Percentiles rank a stretch among this genome's conserved stretches.
These are phyloP conservation scores for Gymnoscopelus microlampas DNA, from an alignment of 2,797 vertebrate genomes.

Conservation along the genomic window DNA sequence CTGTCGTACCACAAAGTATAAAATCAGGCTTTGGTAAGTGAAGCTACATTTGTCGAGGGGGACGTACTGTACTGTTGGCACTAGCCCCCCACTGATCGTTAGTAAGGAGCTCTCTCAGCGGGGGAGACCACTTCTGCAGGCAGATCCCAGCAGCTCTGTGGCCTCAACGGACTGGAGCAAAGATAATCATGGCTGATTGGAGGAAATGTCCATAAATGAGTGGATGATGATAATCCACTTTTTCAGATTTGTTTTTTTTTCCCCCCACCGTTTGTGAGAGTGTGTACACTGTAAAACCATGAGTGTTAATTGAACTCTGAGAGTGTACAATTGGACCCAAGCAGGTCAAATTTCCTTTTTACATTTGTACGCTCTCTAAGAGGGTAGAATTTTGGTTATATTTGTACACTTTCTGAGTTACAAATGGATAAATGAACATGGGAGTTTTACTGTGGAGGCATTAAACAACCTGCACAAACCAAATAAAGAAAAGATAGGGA, in stretches of 20 bases:
- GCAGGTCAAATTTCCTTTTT: too few relatives aligned
- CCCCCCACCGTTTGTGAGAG: too few relatives aligned
- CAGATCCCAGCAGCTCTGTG: constrained; percentile 37
- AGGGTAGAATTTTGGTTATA: too few relatives aligned
- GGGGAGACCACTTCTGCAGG: constrained; percentile 45
- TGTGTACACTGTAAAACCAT: too few relatives aligned
- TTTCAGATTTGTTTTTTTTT: background rate
- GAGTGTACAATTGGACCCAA: too few relatives aligned
- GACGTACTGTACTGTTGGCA: constrained; percentile 53
- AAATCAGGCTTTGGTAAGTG: constrained; percentile 18
- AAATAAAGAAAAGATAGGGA: background rate
- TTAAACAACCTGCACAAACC: too few relatives aligned
- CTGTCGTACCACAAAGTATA: too few relatives aligned
- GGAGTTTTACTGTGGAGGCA: too few relatives aligned
- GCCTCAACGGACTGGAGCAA: constrained; percentile 39
- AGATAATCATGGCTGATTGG: constrained; percentile 38
- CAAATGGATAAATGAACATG: too few relatives aligned
- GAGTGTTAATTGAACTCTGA: too few relatives aligned
- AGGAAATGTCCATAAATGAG: background rate
- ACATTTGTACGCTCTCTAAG: too few relatives aligned
- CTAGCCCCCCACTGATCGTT: constrained; percentile 46
- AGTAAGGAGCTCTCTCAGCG: constrained; percentile 50
- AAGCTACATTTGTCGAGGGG: constrained; percentile 52
- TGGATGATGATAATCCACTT: constrained; percentile 2
- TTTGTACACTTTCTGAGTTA: too few relatives aligned